Base-by-base conservation (phyloP, 2,797 vertebrate genomes). In the Gallinago solitaria region DNA sequence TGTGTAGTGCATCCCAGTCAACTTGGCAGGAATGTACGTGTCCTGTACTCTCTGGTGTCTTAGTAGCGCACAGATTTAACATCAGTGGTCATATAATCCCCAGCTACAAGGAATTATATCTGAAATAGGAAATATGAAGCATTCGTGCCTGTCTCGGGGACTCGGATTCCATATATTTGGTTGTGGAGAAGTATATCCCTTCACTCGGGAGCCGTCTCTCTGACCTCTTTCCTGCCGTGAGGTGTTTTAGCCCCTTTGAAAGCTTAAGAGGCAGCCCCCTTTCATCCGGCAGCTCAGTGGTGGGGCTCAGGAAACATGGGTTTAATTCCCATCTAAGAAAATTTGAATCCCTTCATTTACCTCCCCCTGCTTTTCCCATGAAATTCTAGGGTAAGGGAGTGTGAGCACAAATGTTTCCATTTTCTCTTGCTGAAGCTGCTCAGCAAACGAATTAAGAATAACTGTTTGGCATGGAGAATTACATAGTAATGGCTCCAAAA, bases 311-410 rank as follows among this genome's bases (percentile, higher is more conserved):
- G 83, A 95, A 92, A 74, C 80, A 41, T 1, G 51, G 64, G 18
- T 82, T 95, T 92, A 90, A 87, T 93, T 95, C 94, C 51, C 64
- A 94, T 68, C 59, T 94, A 45, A 70, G 78, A 95, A 80, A 85
- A 70, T 48, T 41, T 73, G 81, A 95, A 94, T 90, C 77, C 71
- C 18, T 92, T 94, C 77, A 79, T 92, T 95, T 93, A 90, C 86
- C 88, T 91, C 90, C 91, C 63, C 63, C 77, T 92, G 86, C 37
- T 95, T 95, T 96, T 96, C 95, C 90, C 90, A 90, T 73, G 73
- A 90, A 76, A 30, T 91, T 91, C 41, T 47, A 43, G 67, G 54
- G 33, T 51, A n/a, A 89, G 57, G 32, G 75, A 87, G 59, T 15
- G 59, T 16, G 41, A 81, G 67, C 59, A 82, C 54, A 90, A 95